Evolutionary conservation across 1,140 invertebrate genomes (phyloP), one percentile per base, ranked within the genome.

Genomic region (Drosophila guanche): DNA sequence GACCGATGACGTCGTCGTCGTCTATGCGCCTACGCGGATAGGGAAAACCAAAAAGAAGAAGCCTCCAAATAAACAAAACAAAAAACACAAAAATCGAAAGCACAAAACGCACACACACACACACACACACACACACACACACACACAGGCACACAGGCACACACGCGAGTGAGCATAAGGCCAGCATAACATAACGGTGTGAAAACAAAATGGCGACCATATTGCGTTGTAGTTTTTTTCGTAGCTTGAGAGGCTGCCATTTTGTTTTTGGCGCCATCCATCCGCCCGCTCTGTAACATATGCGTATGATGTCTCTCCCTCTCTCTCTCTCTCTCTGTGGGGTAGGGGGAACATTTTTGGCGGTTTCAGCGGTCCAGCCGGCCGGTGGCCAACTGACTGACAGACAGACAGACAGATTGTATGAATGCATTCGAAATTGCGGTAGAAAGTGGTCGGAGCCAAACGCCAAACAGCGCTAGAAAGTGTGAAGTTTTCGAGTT

Each of bases 201-300:
- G 61, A 74, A 57, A 78, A 78, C 75, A 88, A 88, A 88, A 88
- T 88, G 83, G 83, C 83, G 70, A 76, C 83, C 83, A 88, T 83
- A 89, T 76, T 88, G 83, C 83, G 83, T 83, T 74, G 83, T 78
- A 81, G 73, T 88, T 79, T 68, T 68, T 37, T 67, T 59, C 57
- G 70, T 51, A 73, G 81, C 76, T 80, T 86, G 67, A 43, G 56
- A 66, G 66, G 60, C 81, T 78, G 81, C 83, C 81, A 86, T 86
- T 86, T 86, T 86, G 83, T 86, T 88, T 86, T 86, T 67, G 60
- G 43, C 63, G 57, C 78, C 77, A 81, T 76, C 71, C 51, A 65
- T 27, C 63, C 60, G 8, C 25, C 16, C 14, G n/a, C 50, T 53
- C 22, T 50, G 16, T 25, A 14, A 37, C 33, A 37, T 23, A 8